phyloP scores from a whole-genome alignment of 2,888 invertebrate genomes.

The Eilema depressum region DNA sequence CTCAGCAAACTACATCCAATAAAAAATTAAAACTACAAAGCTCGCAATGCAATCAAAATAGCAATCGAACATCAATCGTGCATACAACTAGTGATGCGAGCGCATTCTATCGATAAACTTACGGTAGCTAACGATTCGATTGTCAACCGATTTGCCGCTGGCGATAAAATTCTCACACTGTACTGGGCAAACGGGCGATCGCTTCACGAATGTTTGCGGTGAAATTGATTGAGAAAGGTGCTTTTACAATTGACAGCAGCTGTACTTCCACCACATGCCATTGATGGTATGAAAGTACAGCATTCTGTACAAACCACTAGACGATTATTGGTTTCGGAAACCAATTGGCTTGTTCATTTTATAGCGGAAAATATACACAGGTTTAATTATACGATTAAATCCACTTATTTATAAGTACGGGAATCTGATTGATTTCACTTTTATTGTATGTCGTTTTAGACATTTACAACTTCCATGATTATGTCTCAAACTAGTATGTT shows the following conservation, averaged over 20 bases:
- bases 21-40: conserved; percentile 19
- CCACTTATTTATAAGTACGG: conserved; percentile 14
- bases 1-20: background rate
- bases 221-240: conserved; percentile 69
- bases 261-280: conserved; percentile 50
- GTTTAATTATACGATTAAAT: conserved; percentile 36
- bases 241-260: conserved; percentile 57
- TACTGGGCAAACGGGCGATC: conserved; percentile 31
- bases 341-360: conserved; percentile 43
- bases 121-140: conserved; percentile 67
- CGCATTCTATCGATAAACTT: conserved; percentile 59
- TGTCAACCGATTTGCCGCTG: conserved; percentile 55
- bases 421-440: conserved; percentile 13
- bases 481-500: background rate
- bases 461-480: conserved; percentile 2
- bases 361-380: conserved; percentile 38
- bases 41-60: conserved; percentile 35
- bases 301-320: conserved; percentile 35
- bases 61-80: conserved; percentile 51
- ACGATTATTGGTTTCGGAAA: conserved; percentile 42
- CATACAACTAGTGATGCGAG: conserved; percentile 60
- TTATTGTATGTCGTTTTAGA: conserved; percentile 9
- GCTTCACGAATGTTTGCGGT: conserved; percentile 60
- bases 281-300: conserved; percentile 59
- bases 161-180: conserved; percentile 55